Percentiles rank a stretch among this genome's conserved stretches.
Conservation (phyloP, 2,797 vertebrate species). For the Ambastaia sidthimunki region DNA sequence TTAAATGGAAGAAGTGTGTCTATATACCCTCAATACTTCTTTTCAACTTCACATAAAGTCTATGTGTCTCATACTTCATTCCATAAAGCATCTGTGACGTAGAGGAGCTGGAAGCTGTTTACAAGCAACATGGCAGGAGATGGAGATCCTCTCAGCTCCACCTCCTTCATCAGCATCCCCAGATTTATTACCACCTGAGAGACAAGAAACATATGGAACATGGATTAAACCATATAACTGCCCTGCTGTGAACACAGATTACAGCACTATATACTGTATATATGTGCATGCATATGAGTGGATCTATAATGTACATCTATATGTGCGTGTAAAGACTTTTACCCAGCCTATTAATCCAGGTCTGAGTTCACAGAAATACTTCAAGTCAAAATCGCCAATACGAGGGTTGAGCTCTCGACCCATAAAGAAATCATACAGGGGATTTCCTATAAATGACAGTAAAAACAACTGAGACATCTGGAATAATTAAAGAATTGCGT, state of each 20-base stretch:
- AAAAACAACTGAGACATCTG: conserved; percentile 15
- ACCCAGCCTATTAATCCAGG: conserved; percentile 94
- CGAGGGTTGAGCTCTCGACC: conserved; percentile 91
- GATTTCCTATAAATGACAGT: conserved; percentile 76
- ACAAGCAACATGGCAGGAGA: conserved; percentile 89
- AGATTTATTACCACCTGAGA: conserved; percentile 86
- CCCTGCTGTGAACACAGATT: not conserved
- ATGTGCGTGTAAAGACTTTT: conserved; percentile 58
- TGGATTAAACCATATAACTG: not conserved
- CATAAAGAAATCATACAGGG: conserved; percentile 90
- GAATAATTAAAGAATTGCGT: not conserved
- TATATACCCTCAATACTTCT: not conserved
- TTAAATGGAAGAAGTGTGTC: not conserved
- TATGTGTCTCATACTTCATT: conserved; percentile 81
- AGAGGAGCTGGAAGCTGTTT: conserved; percentile 88
- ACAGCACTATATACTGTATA: not conserved
- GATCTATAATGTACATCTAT: not conserved
- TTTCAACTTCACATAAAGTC: no score
- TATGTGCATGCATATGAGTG: not conserved
- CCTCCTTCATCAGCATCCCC: conserved; percentile 87
- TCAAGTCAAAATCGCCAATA: conserved; percentile 86
- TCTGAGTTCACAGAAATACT: conserved; percentile 91
- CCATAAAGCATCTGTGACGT: conserved; percentile 88
- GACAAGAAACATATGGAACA: conserved; percentile 50
- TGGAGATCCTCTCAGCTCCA: conserved; percentile 81